These are phyloP conservation scores for Xyrauchen texanus DNA, from an alignment of 2,113 vertebrate genomes.

Conservation along the genomic window DNA sequence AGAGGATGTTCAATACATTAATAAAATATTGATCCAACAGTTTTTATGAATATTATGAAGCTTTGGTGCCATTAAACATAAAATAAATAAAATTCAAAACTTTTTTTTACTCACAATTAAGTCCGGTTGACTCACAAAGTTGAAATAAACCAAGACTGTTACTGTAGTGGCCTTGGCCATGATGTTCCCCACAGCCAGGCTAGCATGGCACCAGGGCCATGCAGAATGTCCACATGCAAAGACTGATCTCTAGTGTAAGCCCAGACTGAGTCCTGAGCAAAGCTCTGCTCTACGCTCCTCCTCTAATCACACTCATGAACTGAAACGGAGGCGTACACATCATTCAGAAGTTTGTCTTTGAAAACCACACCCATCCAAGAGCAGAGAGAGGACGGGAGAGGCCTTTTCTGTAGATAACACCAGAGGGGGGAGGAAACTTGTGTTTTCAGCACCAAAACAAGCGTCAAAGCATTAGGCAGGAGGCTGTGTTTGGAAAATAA, in stretches of 20 bases:
- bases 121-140: neutral
- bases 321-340: slow-evolving; percentile 70
- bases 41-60: neutral
- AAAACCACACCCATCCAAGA: slow-evolving; percentile 76
- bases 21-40: too few species aligned
- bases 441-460: slow-evolving; percentile 67
- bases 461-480: slow-evolving; percentile 63
- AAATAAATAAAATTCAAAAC: neutral
- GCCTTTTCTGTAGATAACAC: slow-evolving; percentile 76
- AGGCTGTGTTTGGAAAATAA: slow-evolving; percentile 53
- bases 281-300: slow-evolving; percentile 68
- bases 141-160: slow-evolving; percentile 22
- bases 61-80: neutral
- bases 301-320: slow-evolving; percentile 70
- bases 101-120: slow-evolving; percentile 35
- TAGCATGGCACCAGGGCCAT: neutral
- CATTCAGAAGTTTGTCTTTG: slow-evolving; percentile 75
- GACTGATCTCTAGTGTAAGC: slow-evolving; percentile 46
- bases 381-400: slow-evolving; percentile 63
- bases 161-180: slow-evolving; percentile 10
- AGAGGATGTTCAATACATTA: neutral
- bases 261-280: slow-evolving; percentile 14
- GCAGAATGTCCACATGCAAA: slow-evolving; percentile 8
- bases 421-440: slow-evolving; percentile 66
- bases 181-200: slow-evolving; percentile 4